These are phyloP conservation scores for Nebria brevicollis DNA, from an alignment of 2,888 invertebrate genomes.

Conservation along the genomic window DNA sequence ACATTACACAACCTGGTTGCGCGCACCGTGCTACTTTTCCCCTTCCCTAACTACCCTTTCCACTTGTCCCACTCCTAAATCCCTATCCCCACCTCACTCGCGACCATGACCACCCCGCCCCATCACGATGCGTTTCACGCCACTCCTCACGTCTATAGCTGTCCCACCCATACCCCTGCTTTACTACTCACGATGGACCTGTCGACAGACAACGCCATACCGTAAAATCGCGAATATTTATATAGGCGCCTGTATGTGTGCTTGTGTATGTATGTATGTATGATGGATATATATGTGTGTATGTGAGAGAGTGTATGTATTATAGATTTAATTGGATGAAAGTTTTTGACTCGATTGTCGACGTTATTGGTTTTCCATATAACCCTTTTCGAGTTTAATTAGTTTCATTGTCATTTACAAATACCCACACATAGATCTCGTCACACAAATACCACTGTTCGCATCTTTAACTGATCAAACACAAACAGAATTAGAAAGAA, in stretches of 20 bases:
- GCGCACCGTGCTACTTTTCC: constrained; percentile 9
- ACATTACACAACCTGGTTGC: constrained; percentile 28
- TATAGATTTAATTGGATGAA: constrained; percentile 34
- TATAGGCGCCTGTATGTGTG: not conserved
- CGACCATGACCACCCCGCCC: not conserved
- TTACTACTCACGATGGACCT: constrained; percentile 7
- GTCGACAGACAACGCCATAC: constrained; percentile 7
- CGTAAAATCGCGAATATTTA: constrained; percentile 14
- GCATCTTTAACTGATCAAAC: constrained; percentile 2
- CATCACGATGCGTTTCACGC: not conserved
- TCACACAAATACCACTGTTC: not conserved
- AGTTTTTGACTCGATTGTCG: constrained; percentile 34
- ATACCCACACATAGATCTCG: not conserved
- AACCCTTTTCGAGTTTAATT: constrained; percentile 33
- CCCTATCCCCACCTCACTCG: not conserved
- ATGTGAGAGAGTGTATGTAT: constrained; percentile 12
- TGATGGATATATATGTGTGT: not conserved
- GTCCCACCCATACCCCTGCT: not conserved
- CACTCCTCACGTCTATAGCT: not conserved
- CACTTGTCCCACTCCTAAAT: not conserved
- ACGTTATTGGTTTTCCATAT: constrained; percentile 37
- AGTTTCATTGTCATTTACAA: constrained; percentile 29
- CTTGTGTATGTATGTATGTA: not conserved
- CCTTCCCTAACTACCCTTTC: not conserved
- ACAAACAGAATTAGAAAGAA: not conserved